phyloP scores from a whole-genome alignment of 2,888 invertebrate species.

The Stenodera caucasica region DNA sequence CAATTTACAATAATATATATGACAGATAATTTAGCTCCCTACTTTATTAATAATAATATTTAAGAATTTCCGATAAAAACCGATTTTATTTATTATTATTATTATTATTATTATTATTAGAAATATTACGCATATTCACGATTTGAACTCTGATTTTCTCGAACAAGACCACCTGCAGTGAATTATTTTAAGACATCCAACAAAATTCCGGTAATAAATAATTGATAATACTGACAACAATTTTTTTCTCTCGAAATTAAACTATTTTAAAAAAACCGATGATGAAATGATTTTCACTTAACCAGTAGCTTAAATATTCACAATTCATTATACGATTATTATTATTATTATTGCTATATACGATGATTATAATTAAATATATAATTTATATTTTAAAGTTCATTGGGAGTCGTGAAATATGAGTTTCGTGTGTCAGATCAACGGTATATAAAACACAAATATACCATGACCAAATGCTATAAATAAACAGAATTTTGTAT shows the following conservation, averaged over 20 bases:
- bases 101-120: not conserved
- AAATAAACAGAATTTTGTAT: too few relatives aligned
- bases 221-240: not conserved
- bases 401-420: constrained; percentile 3
- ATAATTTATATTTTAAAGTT: constrained; percentile 3
- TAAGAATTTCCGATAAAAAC: too few relatives aligned
- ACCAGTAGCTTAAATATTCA: not conserved
- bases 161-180: not conserved
- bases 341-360: too few relatives aligned
- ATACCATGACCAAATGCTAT: not conserved
- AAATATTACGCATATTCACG: not conserved
- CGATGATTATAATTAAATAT: not conserved
- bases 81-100: too few relatives aligned
- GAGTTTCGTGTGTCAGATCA: not conserved
- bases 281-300: too few relatives aligned
- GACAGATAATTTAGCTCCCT: constrained; percentile 25
- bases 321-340: not conserved
- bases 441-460: not conserved
- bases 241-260: not conserved
- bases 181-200: not conserved
- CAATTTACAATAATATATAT: constrained; percentile 6
- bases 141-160: not conserved
- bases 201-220: not conserved
- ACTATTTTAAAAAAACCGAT: not conserved
- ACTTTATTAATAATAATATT: constrained; percentile 14